Evolutionary conservation across 2,797 vertebrate species (phyloP), one percentile per base, ranked within the genome.

Genomic region (Mus caroli): DNA sequence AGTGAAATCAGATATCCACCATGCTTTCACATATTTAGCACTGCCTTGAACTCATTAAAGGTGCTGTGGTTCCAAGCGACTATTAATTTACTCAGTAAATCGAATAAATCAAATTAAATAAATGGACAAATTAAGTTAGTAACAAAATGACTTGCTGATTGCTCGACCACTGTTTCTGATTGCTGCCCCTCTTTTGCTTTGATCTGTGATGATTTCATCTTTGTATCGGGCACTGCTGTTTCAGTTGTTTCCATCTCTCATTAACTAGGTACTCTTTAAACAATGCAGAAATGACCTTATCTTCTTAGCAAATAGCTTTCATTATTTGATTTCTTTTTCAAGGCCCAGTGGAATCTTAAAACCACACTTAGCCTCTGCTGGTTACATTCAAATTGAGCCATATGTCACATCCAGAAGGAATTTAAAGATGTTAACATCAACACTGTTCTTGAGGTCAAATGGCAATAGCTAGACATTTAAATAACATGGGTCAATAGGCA

Each of bases 11-110:
- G 90, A 96, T 96, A 98, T 40, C 73, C 92, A 56, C 91, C n/a
- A 6, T 73, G 82, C 46, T 94, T 90, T 91, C 22, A 26, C 64
- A 88, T 79, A 92, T 89, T 96, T 93, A 90, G 62, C 46, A 90
- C 67, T 88, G 96, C n/a, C 94, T 97, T 98, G 96, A 97, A 96
- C 83, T 95, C 96, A 97, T 97, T 96, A 97, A 97, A 96, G 50
- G 80, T 94, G 79, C 93, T 80, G 26, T 91, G 89, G 94, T 94
- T 96, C 91, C 94, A 97, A 96, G 77, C 92, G 71, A 88, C 94
- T 96, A 97, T 97, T 96, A 97, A 97, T 96, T 97, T 94, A 95
- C 71, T 92, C 82, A 95, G 40, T 76, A 96, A 97, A 96, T 75
- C 52, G 90, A 97, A 97, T 94, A 96, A 97, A 97, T 97, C 77